A percentile compares a stretch with the other conserved stretches of the same genome.
Conservation (phyloP, 2,797 vertebrate genomes). For the Pyrocephalus nanus region DNA sequence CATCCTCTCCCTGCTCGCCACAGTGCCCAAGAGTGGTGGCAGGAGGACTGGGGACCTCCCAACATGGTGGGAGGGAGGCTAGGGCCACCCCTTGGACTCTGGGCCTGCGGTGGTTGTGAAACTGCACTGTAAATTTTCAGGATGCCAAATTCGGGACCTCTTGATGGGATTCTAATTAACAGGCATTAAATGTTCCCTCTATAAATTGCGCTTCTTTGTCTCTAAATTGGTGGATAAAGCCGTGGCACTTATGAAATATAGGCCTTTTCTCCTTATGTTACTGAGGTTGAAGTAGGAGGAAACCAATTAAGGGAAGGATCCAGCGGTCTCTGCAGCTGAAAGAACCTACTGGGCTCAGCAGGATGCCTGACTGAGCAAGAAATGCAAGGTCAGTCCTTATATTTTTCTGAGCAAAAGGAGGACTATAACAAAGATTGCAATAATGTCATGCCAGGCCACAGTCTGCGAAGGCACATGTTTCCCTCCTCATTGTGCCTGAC, state of each 20-base stretch:
- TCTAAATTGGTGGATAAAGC: slow-evolving; percentile 55
- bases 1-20: not conserved
- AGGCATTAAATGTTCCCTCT: slow-evolving; percentile 40
- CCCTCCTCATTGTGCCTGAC: not conserved
- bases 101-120: not conserved
- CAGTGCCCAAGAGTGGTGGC: not conserved
- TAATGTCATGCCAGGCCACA: slow-evolving; percentile 22
- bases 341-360: not conserved
- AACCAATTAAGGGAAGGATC: slow-evolving; percentile 17
- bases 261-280: not conserved
- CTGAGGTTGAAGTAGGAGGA: not conserved
- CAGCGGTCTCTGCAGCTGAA: not conserved
- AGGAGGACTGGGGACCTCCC: not conserved
- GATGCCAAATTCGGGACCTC: not conserved
- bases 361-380: not conserved
- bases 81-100: not conserved
- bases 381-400: not conserved
- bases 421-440: slow-evolving; percentile 17
- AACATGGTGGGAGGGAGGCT: accelerated
- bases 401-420: slow-evolving; percentile 2
- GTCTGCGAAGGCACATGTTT: not conserved
- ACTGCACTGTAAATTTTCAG: not conserved
- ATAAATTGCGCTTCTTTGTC: slow-evolving; percentile 51
- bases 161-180: slow-evolving; percentile 45
- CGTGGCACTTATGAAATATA: slow-evolving; percentile 31